A percentile compares a stretch with the other conserved stretches of the same genome.
These are phyloP conservation scores for Girardia tigrina DNA, from an alignment of 2,888 invertebrate genomes.

Conservation along the genomic window DNA sequence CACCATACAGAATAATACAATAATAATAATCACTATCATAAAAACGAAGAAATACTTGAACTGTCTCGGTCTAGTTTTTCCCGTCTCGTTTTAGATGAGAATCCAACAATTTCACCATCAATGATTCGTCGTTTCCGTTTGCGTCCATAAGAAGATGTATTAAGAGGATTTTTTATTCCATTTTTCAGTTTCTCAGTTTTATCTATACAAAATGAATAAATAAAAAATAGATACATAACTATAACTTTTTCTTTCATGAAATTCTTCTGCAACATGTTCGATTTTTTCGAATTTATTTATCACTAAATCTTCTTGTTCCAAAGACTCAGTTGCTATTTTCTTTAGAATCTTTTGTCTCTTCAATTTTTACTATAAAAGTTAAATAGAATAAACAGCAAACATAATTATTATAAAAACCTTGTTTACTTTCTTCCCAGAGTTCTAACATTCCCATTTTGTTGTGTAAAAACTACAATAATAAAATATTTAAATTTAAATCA, in stretches of 20 bases:
- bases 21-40: too few species aligned
- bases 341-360: neutral
- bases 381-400: neutral
- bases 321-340: neutral
- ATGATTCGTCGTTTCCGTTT: conserved; percentile 28
- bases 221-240: neutral
- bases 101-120: conserved; percentile 30
- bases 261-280: neutral
- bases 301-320: neutral
- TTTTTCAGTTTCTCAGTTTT: neutral
- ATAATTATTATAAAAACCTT: too few species aligned
- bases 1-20: too few species aligned
- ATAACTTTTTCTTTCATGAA: neutral
- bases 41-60: too few species aligned
- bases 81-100: neutral
- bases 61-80: conserved; percentile 4
- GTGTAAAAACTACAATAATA: conserved; percentile 8
- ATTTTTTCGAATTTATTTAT: neutral
- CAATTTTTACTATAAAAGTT: neutral
- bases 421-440: conserved; percentile 15
- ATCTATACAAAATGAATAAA: neutral
- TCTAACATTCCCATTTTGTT: conserved; percentile 24
- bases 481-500: neutral
- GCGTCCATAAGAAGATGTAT: conserved; percentile 27
- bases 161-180: neutral